Conservation (phyloP, 1,140 invertebrate species). For the Amyelois transitella region DNA sequence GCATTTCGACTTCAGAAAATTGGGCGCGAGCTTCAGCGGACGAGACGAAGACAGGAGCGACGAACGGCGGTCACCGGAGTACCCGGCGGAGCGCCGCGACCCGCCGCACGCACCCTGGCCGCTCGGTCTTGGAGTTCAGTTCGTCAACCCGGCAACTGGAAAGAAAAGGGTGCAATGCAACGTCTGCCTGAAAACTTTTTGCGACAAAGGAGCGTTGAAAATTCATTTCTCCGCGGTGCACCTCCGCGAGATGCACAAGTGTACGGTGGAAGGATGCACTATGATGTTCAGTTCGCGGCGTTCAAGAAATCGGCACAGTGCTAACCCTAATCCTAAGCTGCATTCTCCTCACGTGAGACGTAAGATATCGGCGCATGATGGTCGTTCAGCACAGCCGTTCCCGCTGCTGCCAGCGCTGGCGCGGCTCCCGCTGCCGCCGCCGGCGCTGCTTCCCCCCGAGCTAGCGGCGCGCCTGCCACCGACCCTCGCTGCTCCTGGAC, state of each 20-base stretch:
- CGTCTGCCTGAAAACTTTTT: slow-evolving; percentile 99
- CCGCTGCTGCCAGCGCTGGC: slow-evolving; percentile 80
- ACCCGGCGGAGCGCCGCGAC: slow-evolving; percentile 52
- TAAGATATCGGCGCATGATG: slow-evolving; percentile 95
- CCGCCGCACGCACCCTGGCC: slow-evolving; percentile 76
- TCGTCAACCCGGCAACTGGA: slow-evolving; percentile 93
- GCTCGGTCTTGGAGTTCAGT: slow-evolving; percentile 89
- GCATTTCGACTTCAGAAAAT: slow-evolving; percentile 72
- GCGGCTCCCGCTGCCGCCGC: slow-evolving; percentile 61
- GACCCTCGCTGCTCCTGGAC: slow-evolving; percentile 77
- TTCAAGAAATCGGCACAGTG: slow-evolving; percentile 87
- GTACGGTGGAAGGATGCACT: slow-evolving; percentile 85
- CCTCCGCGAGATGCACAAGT: slow-evolving; percentile 84
- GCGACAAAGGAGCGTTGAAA: slow-evolving; percentile 99
- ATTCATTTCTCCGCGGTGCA: slow-evolving; percentile 99
- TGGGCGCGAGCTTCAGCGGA: slow-evolving; percentile 70
- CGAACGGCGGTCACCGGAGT: slow-evolving; percentile 53
- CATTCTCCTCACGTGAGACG: slow-evolving; percentile 95
- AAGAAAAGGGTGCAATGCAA: slow-evolving; percentile 99
- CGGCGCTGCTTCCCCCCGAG: slow-evolving; percentile 61
- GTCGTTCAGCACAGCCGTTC: slow-evolving; percentile 90
- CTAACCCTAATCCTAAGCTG: slow-evolving; percentile 98
- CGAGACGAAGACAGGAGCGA: slow-evolving; percentile 58
- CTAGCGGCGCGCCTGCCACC: slow-evolving; percentile 76
- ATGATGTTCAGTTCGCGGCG: slow-evolving; percentile 87